Base-by-base conservation (phyloP, 64 coral and sea anemone genomes). In the Exaiptasia diaphana region DNA sequence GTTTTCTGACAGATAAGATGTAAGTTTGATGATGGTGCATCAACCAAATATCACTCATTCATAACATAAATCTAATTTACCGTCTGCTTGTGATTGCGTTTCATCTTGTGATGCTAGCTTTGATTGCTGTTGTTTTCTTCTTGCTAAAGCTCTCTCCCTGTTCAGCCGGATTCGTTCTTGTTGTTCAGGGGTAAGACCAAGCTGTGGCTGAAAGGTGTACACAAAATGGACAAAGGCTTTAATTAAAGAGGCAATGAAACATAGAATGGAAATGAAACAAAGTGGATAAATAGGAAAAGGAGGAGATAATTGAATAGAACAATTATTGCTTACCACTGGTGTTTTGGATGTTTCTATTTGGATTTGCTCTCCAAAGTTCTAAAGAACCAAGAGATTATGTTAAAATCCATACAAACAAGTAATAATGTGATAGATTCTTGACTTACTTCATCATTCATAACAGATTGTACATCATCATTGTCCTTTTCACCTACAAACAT, bases 141-240 rank as follows among this genome's bases (percentile, higher is more conserved):
- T 74, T 26, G 82, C 68, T 24, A 85, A 38, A 20, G 82, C 82
- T 32, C 55, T 74, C 63, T 85, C 69, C 50, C 69, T 74, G 30
- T 85, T 85, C 0, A 74, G 17, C 26, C 82, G 67, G 11, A 85
- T 85, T 28, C 69, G 67, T 21, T 85, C 82, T 57, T 85, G 67
- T n/a, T 74, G 68, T 64, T 85, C 82, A 17, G 82, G 69, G 1
- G 82, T 85, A 18, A 85, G 35, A 85, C 71, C 61, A 64, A 85
- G 45, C 82, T 85, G n/a, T 32, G 4, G 10, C 37, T 38, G 17
- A 41, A 12, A n/a, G 59, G 27, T 3, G 22, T 21, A 30, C 41
- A 59, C 0, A 25, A 50, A 12, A 45, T 10, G 21, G 2, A 74
- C n/a, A 36, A 41, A 26, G 14, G 24, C 6, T n/a, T 77, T 4